Conservation (phyloP, 2,113 vertebrate species). For the Balaeniceps rex region DNA sequence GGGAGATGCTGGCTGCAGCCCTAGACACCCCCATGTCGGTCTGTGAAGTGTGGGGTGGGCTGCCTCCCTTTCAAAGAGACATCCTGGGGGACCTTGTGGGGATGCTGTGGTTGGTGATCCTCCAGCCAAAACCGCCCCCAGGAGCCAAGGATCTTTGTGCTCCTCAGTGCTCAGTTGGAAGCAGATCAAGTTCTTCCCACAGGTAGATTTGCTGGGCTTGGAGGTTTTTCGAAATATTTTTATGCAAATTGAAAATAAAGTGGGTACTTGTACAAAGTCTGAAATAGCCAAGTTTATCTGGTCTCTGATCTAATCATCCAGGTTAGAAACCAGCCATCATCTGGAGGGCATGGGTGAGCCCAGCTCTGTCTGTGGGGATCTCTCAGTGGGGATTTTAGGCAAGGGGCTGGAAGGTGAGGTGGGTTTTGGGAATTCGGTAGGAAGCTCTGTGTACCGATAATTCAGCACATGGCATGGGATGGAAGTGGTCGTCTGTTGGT, state of each 20-base stretch:
- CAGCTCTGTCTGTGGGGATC: background rate
- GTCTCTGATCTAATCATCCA: background rate
- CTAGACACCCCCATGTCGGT: background rate
- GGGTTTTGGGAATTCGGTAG: background rate
- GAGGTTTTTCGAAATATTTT: background rate
- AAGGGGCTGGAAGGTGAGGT: background rate
- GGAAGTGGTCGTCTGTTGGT: background rate
- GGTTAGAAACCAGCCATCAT: background rate
- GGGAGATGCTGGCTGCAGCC: background rate
- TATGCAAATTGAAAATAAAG: background rate
- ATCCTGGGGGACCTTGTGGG: accelerated
- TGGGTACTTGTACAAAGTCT: background rate
- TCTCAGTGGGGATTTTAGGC: background rate
- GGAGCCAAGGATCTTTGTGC: background rate
- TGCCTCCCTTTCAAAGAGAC: background rate
- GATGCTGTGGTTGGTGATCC: background rate
- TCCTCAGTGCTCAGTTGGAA: background rate
- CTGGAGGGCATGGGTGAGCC: background rate
- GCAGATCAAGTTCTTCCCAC: background rate
- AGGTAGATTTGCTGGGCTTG: background rate
- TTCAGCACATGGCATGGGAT: background rate
- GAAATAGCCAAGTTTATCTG: background rate
- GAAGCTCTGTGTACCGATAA: background rate
- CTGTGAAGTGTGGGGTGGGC: background rate
- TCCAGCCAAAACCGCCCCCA: background rate